These are phyloP conservation scores for Enteromius thamalakanensis DNA, from an alignment of 2,797 vertebrate species.

Conservation along the genomic window DNA sequence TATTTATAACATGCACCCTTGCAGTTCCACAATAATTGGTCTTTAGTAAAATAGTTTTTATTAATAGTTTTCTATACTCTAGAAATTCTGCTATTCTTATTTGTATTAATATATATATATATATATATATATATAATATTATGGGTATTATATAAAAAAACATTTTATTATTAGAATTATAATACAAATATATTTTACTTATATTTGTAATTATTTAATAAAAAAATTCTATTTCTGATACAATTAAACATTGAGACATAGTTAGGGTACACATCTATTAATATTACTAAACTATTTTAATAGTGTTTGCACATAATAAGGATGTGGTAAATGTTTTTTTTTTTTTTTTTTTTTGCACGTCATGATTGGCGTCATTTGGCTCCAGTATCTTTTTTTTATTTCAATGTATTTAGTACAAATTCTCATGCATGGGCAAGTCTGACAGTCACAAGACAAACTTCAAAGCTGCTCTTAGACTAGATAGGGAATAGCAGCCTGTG, in stretches of 20 bases:
- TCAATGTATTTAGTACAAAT: not conserved
- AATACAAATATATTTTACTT: not conserved
- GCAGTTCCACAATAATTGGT: not conserved
- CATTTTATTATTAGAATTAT: no score
- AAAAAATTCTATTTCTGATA: not conserved
- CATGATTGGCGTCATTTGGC: not conserved
- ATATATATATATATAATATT: no score
- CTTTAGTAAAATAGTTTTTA: no score
- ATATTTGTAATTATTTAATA: not conserved
- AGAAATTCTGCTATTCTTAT: no score
- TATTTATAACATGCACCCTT: not conserved
- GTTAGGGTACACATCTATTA: not conserved
- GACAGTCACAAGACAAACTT: slow-evolving; percentile 40
- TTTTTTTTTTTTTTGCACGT: not conserved
- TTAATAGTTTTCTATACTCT: not conserved
- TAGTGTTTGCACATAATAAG: not conserved
- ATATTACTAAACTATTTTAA: slow-evolving; percentile 2
- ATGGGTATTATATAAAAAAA: not conserved
- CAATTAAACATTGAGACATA: not conserved
- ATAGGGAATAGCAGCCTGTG: slow-evolving; percentile 7
- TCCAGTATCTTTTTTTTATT: not conserved
- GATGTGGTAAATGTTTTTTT: not conserved
- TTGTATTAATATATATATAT: no score
- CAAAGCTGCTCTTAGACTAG: slow-evolving; percentile 19
- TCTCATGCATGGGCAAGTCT: slow-evolving; percentile 6